A percentile compares a stretch with the other conserved stretches of the same genome.
These are phyloP conservation scores for Andrena bucephala DNA, from an alignment of 2,888 invertebrate species.

Conservation along the genomic window DNA sequence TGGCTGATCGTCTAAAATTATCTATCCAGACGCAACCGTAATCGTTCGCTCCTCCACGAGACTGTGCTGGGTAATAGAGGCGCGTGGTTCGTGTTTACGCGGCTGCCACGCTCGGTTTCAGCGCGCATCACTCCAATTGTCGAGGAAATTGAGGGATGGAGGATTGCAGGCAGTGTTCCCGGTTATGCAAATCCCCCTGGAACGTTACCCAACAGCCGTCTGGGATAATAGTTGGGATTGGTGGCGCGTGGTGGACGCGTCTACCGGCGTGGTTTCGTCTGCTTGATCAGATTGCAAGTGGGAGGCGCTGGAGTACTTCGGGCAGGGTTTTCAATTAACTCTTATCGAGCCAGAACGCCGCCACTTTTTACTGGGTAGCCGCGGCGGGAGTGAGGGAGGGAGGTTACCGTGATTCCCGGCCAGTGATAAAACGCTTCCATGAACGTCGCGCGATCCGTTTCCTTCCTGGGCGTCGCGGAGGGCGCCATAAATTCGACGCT, in stretches of 20 bases:
- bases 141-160: not conserved
- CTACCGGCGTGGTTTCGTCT: no score
- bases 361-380: not conserved
- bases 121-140: slow-evolving; percentile 7
- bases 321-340: not conserved
- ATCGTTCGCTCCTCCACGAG: not conserved
- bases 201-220: not conserved
- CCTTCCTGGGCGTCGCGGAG: not conserved
- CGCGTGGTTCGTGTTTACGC: not conserved
- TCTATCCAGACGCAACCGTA: not conserved
- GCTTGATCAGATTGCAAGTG: no score
- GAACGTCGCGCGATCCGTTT: not conserved
- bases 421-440: not conserved
- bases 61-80: not conserved
- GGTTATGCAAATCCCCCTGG: slow-evolving; percentile 25
- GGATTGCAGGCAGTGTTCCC: not conserved
- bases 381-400: not conserved
- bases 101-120: not conserved
- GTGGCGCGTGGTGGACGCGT: not conserved
- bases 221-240: not conserved
- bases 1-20: no score
- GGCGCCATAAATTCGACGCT: slow-evolving; percentile 13
- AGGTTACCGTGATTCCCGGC: not conserved
- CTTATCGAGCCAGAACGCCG: not conserved
- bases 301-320: no score